A percentile compares a stretch with the other conserved stretches of the same genome.
phyloP scores from a whole-genome alignment of 2,888 invertebrate genomes.

The Alitta virens region DNA sequence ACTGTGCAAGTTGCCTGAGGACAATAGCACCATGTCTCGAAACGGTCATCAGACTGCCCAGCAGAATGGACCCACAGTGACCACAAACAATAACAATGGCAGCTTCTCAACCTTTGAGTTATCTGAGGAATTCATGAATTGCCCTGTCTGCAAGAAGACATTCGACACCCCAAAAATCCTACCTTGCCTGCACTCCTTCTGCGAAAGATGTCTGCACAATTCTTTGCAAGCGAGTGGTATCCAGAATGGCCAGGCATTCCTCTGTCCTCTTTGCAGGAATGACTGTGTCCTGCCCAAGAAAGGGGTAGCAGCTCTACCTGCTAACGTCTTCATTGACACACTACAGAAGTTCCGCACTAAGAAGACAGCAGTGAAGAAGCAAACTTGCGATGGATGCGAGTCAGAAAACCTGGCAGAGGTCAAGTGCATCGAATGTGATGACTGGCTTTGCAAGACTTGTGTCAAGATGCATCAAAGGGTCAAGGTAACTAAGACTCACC shows the following conservation, averaged over 20 bases:
- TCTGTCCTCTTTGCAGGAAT: constrained; percentile 32
- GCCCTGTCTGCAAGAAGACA: constrained; percentile 37
- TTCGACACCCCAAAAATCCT: constrained; percentile 40
- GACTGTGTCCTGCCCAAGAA: constrained; percentile 29
- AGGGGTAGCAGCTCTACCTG: constrained; percentile 29
- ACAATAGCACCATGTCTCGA: too few relatives aligned
- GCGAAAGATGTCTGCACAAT: constrained; percentile 35
- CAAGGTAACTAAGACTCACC: constrained; percentile 30
- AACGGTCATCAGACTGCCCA: too few relatives aligned
- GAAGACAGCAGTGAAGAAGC: constrained; percentile 15
- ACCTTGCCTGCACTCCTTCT: constrained; percentile 46
- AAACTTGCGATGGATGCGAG: constrained; percentile 32
- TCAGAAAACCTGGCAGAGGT: constrained; percentile 19
- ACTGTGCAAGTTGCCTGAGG: too few relatives aligned
- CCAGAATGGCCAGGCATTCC: constrained; percentile 30
- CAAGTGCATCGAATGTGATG: constrained; percentile 33
- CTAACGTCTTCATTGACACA: constrained; percentile 33
- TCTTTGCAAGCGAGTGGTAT: constrained; percentile 30
- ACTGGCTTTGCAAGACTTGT: constrained; percentile 33
- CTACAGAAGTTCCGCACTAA: constrained; percentile 30
- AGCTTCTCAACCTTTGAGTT: background rate
- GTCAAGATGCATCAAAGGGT: constrained; percentile 28
- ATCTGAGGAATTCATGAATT: constrained; percentile 23
- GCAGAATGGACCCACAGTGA: too few relatives aligned
- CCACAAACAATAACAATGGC: too few relatives aligned